A percentile compares a stretch with the other conserved stretches of the same genome.
Evolutionary conservation across 2,888 invertebrate genomes (phyloP).

Genomic region (Dendrolimus houi): DNA sequence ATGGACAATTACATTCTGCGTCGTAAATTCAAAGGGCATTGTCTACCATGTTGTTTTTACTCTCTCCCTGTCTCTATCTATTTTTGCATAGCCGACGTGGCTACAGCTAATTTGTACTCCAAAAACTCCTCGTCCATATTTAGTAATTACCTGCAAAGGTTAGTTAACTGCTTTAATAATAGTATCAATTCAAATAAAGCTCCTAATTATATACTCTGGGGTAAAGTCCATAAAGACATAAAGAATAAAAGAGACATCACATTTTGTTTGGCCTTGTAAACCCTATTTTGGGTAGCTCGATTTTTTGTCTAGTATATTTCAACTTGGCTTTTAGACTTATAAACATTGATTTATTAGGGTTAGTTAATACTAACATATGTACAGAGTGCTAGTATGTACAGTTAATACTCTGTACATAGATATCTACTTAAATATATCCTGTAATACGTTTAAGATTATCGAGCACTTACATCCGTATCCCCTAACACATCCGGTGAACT

Average conservation of each 20-base stretch:
- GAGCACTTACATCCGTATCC: neutral
- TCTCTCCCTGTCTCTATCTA: neutral
- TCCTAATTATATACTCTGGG: neutral
- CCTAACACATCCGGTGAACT: neutral
- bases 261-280: neutral
- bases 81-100: neutral
- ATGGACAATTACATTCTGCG: neutral
- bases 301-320: neutral
- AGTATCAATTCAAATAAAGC: neutral
- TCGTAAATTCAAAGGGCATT: slow-evolving; percentile 12
- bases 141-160: neutral
- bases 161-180: neutral
- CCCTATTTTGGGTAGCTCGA: neutral
- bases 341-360: no score
- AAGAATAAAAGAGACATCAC: neutral
- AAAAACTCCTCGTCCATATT: neutral
- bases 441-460: no score
- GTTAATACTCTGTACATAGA: no score
- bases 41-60: neutral
- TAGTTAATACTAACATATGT: no score
- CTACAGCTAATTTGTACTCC: neutral
- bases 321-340: no score
- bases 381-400: no score
- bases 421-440: no score
- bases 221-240: neutral